Base-by-base conservation (phyloP, 2,113 vertebrate species). In the Syngnathus typhle region DNA sequence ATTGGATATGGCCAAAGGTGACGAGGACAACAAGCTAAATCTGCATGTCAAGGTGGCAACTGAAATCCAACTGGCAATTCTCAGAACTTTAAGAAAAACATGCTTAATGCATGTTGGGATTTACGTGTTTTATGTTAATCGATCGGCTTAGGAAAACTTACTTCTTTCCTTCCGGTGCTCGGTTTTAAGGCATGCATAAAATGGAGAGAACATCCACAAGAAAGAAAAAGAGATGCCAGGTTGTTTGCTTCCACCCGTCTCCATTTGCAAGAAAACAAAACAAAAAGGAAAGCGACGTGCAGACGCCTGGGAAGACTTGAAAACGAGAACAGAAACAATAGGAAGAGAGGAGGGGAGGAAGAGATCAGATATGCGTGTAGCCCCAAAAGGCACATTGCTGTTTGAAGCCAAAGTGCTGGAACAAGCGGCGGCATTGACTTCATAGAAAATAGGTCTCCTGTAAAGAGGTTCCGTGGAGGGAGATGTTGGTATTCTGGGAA, bases 171-270 rank as follows among this genome's bases (percentile, higher is more conserved):
- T 67, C 66, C 81, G 70, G 67, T 67, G 72, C 66, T 85, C 82
- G 77, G 76, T 87, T 85, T 86, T 65, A 60, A 72, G 69, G 76
- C 75, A 73, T 64, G 65, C 58, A 81, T 74, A 62, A 44, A 51
- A 77, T 49, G 49, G 60, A 61, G 60, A 47, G 56, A 69, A 51
- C 74, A 76, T 71, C 58, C 52, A 56, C 46, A 60, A 69, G 74
- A 67, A 81, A 77, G 81, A 70, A 83, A 82, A 79, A 66, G 41
- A 69, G 81, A 88, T 84, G 85, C 80, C 86, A 84, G 82, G 72
- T 81, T 86, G 82, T 87, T 87, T 86, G 80, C 77, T 87, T 85
- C 85, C 88, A 89, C 86, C 88, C 86, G 84, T 79, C 83, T 87
- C 63, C 69, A 85, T 79, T 84, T 87, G 86, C 86, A 87, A 86